Percentiles rank a stretch among this genome's conserved stretches.
These are phyloP conservation scores for Hydropotes inermis DNA, from an alignment of 2,113 vertebrate genomes.

Conservation along the genomic window DNA sequence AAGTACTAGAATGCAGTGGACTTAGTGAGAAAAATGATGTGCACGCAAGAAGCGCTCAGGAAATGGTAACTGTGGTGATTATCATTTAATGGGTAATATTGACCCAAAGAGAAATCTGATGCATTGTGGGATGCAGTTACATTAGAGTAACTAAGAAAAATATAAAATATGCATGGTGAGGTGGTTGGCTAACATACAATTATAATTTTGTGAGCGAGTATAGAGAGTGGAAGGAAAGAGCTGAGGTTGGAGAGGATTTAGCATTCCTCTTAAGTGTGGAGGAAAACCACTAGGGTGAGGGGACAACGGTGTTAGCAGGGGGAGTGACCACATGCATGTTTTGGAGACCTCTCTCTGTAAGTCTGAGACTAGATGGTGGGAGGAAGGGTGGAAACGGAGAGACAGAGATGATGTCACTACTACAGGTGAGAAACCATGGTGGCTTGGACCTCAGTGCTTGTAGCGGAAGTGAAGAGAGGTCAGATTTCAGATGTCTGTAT, in stretches of 20 bases:
- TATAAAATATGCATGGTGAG: neutral
- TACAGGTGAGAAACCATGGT: neutral
- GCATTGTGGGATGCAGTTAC: neutral
- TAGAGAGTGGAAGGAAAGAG: neutral
- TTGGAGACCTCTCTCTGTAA: neutral
- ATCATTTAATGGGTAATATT: neutral
- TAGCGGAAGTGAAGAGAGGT: neutral
- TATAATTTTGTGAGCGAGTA: neutral
- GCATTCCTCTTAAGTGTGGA: neutral
- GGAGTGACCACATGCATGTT: neutral
- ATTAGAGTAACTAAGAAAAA: neutral
- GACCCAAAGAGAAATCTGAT: neutral
- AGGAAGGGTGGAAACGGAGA: neutral
- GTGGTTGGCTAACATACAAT: neutral
- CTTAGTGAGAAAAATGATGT: neutral
- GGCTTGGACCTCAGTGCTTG: neutral
- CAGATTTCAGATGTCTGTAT: neutral
- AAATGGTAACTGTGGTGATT: neutral
- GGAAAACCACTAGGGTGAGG: neutral
- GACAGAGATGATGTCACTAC: neutral
- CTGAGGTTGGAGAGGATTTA: neutral
- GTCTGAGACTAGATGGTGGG: neutral
- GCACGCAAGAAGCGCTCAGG: neutral
- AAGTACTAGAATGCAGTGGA: neutral
- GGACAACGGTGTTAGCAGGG: neutral